Base-by-base conservation (phyloP, 2,113 vertebrate species). In the human (Homo sapiens) region DNA sequence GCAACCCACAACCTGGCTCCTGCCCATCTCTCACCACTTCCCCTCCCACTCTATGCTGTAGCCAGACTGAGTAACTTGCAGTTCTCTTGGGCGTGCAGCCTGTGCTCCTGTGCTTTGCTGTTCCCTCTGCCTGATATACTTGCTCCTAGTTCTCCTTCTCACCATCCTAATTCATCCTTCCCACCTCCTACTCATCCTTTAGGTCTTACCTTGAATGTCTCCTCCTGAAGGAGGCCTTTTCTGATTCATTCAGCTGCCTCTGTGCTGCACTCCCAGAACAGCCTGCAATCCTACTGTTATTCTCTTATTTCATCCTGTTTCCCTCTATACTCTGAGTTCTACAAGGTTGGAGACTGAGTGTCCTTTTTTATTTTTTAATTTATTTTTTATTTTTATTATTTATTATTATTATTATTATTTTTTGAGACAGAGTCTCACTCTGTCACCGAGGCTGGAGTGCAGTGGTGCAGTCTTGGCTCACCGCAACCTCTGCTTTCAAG, bases 11-110 rank as follows among this genome's bases (percentile, higher is more conserved):
- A 11, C 16, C 43, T 45, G 84, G 64, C 66, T 43, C 13, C 30
- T 27, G 35, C 14, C 2, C 48, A 12, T 11, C 25, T 8, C 40
- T 25, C 66, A 0, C 1, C 16, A 11, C 43, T 45, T 17, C 40
- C 64, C 27, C 30, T 23, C 38, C 20, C 11, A 3, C 43, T 75
- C 38, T 30, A 1, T 13, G 18, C n/a, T 27, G 7, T 11, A 17
- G 76, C 13, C 3, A 5, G 6, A 9, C 6, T 5, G 38, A 22
- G 55, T 17, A 2, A 3, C 50, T 43, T 3, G 3, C 32, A 1
- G 16, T 61, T 80, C 38, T 45, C 43, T 35, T 16, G 18, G 81
- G 43, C 48, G 52, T 30, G 20, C 9, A 18, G 78, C 48, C 27
- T 5, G 1, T 35, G 64, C 18, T 55, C 16, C 80, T 32, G 32